Conservation (phyloP, 2,113 vertebrate genomes). For the Myrmecophaga tridactyla region DNA sequence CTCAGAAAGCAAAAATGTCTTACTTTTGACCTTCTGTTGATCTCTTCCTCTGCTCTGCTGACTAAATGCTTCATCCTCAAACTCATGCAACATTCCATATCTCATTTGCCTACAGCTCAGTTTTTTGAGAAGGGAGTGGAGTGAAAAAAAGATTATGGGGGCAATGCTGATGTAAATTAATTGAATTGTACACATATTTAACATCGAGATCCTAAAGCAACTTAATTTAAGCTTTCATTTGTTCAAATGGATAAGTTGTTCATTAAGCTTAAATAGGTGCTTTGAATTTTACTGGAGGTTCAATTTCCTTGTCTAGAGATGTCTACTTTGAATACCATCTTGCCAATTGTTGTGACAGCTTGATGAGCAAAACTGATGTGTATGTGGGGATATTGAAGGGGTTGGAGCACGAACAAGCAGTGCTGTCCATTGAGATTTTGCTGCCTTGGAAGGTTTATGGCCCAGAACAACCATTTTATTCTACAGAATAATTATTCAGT, state of each 20-base stretch:
- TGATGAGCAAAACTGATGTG: neutral
- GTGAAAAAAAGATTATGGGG: neutral
- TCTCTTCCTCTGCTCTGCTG: conserved; percentile 22
- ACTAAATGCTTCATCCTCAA: conserved; percentile 32
- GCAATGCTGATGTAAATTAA: conserved; percentile 54
- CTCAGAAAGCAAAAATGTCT: conserved; percentile 47
- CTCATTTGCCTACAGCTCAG: conserved; percentile 47
- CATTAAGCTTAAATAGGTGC: conserved; percentile 62
- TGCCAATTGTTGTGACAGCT: conserved; percentile 44
- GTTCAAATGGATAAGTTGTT: conserved; percentile 48
- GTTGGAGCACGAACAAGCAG: neutral
- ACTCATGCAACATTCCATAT: neutral
- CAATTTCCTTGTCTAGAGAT: conserved; percentile 61
- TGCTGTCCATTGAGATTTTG: neutral
- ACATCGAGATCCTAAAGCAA: conserved; percentile 58
- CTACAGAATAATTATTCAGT: neutral
- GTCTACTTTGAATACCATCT: neutral
- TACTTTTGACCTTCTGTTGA: conserved; percentile 32
- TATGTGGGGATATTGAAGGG: neutral
- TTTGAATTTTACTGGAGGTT: conserved; percentile 57
- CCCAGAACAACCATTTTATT: neutral
- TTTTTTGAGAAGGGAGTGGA: conserved; percentile 8
- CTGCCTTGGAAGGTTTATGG: neutral
- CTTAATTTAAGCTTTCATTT: conserved; percentile 73
- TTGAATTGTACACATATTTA: conserved; percentile 57